Evolutionary conservation across 1,140 invertebrate genomes (phyloP).

Genomic region (Tetramorium parvispinum): DNA sequence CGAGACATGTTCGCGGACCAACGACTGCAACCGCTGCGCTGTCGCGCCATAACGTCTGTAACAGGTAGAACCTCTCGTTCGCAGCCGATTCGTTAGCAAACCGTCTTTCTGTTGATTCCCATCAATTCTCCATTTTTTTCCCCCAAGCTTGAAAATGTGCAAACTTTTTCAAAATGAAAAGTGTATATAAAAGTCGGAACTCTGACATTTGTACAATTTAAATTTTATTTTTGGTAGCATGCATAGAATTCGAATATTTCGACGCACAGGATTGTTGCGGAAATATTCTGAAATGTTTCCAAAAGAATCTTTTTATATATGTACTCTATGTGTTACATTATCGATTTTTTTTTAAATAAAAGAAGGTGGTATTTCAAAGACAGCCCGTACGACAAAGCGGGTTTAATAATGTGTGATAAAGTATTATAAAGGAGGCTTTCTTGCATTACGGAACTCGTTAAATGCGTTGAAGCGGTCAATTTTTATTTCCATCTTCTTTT

Average conservation of each 20-base stretch:
- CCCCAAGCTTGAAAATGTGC: neutral
- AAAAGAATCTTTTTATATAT: neutral
- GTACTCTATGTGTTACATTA: neutral
- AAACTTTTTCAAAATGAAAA: conserved; percentile 1
- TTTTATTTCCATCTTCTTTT: conserved; percentile 20
- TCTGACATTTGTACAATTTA: neutral
- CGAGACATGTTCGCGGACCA: conserved; percentile 62
- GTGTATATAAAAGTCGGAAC: neutral
- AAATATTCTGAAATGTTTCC: neutral
- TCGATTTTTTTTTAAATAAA: neutral
- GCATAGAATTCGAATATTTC: neutral
- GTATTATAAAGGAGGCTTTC: neutral
- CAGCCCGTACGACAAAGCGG: neutral
- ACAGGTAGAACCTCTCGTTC: conserved; percentile 49
- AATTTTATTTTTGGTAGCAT: neutral
- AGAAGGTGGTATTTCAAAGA: neutral
- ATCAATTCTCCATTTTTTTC: neutral
- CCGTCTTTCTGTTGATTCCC: conserved; percentile 33
- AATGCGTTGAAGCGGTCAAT: conserved; percentile 9
- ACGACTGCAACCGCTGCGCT: conserved; percentile 50
- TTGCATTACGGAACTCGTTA: conserved; percentile 31
- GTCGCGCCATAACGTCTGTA: conserved; percentile 34
- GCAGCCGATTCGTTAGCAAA: conserved; percentile 51
- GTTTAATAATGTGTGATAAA: neutral
- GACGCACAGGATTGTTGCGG: neutral